phyloP scores from a whole-genome alignment of 1,140 invertebrate genomes.

The Xylocopa sonorina region DNA sequence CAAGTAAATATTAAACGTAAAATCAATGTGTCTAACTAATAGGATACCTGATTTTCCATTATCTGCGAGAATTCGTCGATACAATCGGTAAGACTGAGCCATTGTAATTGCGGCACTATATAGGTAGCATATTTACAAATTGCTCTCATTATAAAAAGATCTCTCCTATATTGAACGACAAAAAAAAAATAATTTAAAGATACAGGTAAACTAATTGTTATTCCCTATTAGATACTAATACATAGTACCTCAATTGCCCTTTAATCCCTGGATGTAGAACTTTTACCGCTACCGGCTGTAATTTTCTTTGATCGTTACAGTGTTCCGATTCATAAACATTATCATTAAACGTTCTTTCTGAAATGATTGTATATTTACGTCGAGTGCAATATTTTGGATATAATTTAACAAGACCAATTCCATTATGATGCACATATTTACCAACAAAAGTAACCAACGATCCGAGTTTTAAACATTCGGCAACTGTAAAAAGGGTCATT shows the following conservation, averaged over 20 bases:
- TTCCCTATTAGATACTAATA: background rate
- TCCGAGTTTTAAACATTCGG: slow-evolving; percentile 54
- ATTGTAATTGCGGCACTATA: slow-evolving; percentile 78
- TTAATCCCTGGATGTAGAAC: slow-evolving; percentile 80
- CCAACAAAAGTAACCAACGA: slow-evolving; percentile 31
- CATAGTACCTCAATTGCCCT: slow-evolving; percentile 63
- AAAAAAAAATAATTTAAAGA: background rate
- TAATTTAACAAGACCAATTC: no score
- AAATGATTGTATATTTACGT: slow-evolving; percentile 28
- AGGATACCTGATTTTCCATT: slow-evolving; percentile 80
- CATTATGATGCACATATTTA: slow-evolving; percentile 30
- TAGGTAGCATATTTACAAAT: slow-evolving; percentile 70
- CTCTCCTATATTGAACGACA: slow-evolving; percentile 66
- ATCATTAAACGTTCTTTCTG: slow-evolving; percentile 36
- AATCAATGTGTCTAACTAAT: background rate
- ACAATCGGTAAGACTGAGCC: slow-evolving; percentile 81
- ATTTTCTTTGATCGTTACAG: slow-evolving; percentile 11
- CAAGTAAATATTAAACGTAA: background rate
- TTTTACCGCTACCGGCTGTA: slow-evolving; percentile 79
- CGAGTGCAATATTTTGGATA: background rate
- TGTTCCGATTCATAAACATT: background rate
- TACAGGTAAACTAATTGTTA: background rate
- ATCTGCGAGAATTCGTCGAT: slow-evolving; percentile 81
- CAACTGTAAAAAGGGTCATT: slow-evolving; percentile 43
- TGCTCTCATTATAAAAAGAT: slow-evolving; percentile 79